Base-by-base conservation (phyloP, 2,888 invertebrate species). In the Anthrax anthrax region DNA sequence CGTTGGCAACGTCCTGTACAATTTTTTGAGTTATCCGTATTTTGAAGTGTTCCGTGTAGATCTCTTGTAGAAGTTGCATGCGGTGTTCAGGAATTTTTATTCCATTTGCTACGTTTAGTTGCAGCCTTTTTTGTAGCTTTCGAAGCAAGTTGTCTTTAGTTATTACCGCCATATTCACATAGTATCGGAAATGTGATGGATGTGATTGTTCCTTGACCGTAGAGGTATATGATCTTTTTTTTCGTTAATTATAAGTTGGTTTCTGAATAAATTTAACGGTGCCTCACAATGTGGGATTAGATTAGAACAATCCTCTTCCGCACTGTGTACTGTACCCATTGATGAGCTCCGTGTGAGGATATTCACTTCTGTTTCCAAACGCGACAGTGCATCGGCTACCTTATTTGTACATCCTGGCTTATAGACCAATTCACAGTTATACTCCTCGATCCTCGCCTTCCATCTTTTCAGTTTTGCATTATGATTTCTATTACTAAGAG, bases 31-130 rank as follows among this genome's bases (percentile, higher is more conserved):
- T 49, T 18, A n/a, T n/a, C n/a, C n/a, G n/a, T n/a, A n/a, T n/a
- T n/a, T n/a, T n/a, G n/a, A n/a, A n/a, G n/a, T n/a, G 48, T 44
- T 47, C 19, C 10, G 18, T 47, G 12, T 41, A 50, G 10, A 46
- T 27, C 13, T 44, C 37, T 42, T 49, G 46, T 16, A 51, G 39
- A 16, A 46, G 13, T 17, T 43, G 41, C n/a, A 49, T 47, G 16
- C 34, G 29, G 4, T 39, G 2, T 32, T 46, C 45, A 1, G 46
- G 42, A 16, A 47, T 50, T 41, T 46, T 43, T 12, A 51, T 27
- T 27, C 47, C 47, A 18, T 44, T 47, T 6, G 41, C 40, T 17
- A 41, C 29, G n/a, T 27, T 44, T 14, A 41, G 40, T 4, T 40
- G 13, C 14, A 47, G 16, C 16, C 16, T 37, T 44, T 37, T 18